Base-by-base conservation (phyloP, 2,888 invertebrate genomes). In the Drosophila mercatorum region DNA sequence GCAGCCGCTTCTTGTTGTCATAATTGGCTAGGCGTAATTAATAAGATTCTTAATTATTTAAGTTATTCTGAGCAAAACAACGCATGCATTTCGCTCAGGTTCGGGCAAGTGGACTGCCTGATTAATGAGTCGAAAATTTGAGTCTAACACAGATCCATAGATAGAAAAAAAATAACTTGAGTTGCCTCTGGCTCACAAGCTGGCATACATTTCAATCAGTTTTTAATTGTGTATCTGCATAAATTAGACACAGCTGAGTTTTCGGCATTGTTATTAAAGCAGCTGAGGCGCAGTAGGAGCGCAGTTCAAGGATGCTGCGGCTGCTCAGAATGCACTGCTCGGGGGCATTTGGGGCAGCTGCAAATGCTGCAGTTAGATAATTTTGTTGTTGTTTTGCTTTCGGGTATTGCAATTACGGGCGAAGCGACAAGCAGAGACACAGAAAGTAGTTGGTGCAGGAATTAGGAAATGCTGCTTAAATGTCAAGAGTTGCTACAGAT, bases 401-500 rank as follows among this genome's bases (percentile, higher is more conserved):
- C 28, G 26, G 63, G 68, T 66, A 66, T 74, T 68, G 55, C 58
- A 75, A 70, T 78, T 69, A 67, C 75, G 47, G 79, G 28, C 43
- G 34, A 44, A 60, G 66, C 61, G 75, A 66, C 66, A 77, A 62
- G 31, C 55, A 41, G 52, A 55, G 56, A 62, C 61, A 62, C 55
- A 66, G 87, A 87, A 87, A 86, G 78, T 74, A 55, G 40, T 55
- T 78, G 62, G 81, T 75, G 61, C 89, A 72, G 75, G 57, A 87
- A 87, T 86, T 87, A 87, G 85, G 89, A 86, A 86, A 82, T 81
- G 72, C 67, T 74, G 67, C 72, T 84, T 84, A 86, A 86, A 86
- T 89, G 86, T 86, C 89, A 86, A 86, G 88, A 87, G 86, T 84
- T 87, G 84, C 67, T 78, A 73, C 75, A 87, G 75, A 67, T 87